Evolutionary conservation across 2,888 invertebrate genomes (phyloP).

Genomic region (Eremobia ochroleuca): DNA sequence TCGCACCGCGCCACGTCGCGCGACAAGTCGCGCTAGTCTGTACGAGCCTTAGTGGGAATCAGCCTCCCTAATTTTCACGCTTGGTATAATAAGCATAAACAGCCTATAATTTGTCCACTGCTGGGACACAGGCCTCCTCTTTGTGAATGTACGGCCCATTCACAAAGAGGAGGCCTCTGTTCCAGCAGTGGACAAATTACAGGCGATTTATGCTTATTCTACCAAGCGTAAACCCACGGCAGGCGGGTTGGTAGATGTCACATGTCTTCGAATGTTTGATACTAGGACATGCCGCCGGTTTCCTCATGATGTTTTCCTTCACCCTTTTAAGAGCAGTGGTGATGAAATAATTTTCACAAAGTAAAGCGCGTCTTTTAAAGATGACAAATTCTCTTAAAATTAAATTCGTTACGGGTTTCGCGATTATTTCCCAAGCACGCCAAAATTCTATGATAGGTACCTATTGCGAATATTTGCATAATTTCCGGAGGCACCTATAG

Average conservation of each 20-base stretch:
- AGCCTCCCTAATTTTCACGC: background rate
- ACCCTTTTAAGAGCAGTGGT: background rate
- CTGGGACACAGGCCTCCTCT: too few relatives aligned
- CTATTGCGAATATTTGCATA: constrained; percentile 1
- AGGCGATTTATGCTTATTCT: too few relatives aligned
- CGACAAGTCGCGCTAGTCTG: too few relatives aligned
- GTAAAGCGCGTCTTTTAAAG: background rate
- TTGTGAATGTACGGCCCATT: too few relatives aligned
- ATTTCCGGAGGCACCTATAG: constrained; percentile 13
- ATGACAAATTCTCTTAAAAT: background rate
- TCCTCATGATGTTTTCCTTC: background rate
- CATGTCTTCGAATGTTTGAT: background rate
- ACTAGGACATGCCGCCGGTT: background rate
- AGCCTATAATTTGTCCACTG: too few relatives aligned
- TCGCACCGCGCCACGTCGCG: too few relatives aligned
- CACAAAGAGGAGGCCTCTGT: too few relatives aligned
- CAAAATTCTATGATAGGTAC: background rate
- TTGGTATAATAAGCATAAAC: background rate
- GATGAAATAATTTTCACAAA: background rate
- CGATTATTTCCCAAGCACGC: background rate
- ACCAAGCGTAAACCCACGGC: too few relatives aligned
- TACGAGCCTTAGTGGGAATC: too few relatives aligned
- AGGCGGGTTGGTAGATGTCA: background rate
- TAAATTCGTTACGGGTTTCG: too few relatives aligned
- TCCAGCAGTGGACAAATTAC: too few relatives aligned